phyloP scores from a whole-genome alignment of 1,140 invertebrate species.

The Hirudo medicinalis region DNA sequence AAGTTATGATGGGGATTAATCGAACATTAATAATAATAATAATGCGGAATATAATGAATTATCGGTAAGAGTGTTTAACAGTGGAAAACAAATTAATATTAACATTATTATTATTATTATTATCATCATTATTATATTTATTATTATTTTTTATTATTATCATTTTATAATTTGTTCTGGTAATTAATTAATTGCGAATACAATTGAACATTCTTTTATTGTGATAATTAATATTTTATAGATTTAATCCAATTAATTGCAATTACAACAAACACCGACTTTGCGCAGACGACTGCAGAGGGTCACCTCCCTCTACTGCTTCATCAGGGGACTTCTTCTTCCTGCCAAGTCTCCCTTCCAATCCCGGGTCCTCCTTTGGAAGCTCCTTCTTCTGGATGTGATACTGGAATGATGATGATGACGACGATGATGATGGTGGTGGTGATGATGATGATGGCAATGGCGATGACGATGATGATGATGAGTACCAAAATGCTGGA shows the following conservation, averaged over 20 bases:
- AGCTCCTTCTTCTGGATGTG: constrained; percentile 82
- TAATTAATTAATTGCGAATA: no score
- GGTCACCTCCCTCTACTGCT: constrained; percentile 63
- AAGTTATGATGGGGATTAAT: no score
- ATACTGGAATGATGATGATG: constrained; percentile 52
- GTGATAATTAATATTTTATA: neutral
- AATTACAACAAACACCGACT: neutral
- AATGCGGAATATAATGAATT: no score
- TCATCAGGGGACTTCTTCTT: constrained; percentile 89
- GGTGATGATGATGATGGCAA: constrained; percentile 8
- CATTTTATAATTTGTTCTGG: neutral
- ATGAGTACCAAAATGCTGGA: neutral
- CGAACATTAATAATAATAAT: constrained; percentile 10
- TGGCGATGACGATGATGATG: constrained; percentile 16
- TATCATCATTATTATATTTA: no score
- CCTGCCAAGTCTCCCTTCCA: constrained; percentile 57
- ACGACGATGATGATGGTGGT: neutral
- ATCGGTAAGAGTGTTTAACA: no score
- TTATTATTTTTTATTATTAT: no score
- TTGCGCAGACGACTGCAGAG: neutral
- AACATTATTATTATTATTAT: no score
- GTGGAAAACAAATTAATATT: no score
- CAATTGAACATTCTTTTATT: neutral
- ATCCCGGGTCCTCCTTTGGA: constrained; percentile 38
- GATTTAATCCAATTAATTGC: neutral